Evolutionary conservation across 92 coral and sea anemone species (phyloP).

Genomic region (Diadumene lineata): DNA sequence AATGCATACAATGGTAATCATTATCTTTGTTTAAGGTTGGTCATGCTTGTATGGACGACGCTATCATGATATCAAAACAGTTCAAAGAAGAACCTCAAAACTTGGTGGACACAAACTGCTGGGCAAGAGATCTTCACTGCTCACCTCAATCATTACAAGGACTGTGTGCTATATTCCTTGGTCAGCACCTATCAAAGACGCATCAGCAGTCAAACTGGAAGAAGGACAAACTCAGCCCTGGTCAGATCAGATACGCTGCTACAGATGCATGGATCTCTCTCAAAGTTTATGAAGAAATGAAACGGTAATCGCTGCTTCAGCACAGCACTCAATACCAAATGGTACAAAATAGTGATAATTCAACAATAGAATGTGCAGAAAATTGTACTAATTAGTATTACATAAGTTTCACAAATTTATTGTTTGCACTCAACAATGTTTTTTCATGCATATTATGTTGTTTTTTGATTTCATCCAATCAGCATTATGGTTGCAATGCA

Average conservation of each 20-base stretch:
- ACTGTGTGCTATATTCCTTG: slow-evolving; percentile 77
- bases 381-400: no score
- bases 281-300: slow-evolving; percentile 79
- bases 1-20: background rate
- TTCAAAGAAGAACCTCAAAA: slow-evolving; percentile 46
- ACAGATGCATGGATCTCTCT: slow-evolving; percentile 95
- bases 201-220: slow-evolving; percentile 82
- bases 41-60: slow-evolving; percentile 77
- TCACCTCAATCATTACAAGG: slow-evolving; percentile 72
- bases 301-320: no score
- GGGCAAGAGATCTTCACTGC: slow-evolving; percentile 79
- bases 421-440: no score
- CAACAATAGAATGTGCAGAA: no score
- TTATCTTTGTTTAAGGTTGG: slow-evolving; percentile 41
- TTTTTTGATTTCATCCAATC: no score
- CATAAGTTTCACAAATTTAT: no score
- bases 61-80: slow-evolving; percentile 55
- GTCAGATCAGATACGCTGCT: slow-evolving; percentile 79
- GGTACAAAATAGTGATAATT: no score
- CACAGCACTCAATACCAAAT: no score
- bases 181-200: slow-evolving; percentile 59
- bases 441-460: no score
- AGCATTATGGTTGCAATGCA: no score
- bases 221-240: slow-evolving; percentile 53
- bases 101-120: slow-evolving; percentile 70